These are phyloP conservation scores for Stenolophus ochropezus DNA, from an alignment of 2,888 invertebrate genomes.

Conservation along the genomic window DNA sequence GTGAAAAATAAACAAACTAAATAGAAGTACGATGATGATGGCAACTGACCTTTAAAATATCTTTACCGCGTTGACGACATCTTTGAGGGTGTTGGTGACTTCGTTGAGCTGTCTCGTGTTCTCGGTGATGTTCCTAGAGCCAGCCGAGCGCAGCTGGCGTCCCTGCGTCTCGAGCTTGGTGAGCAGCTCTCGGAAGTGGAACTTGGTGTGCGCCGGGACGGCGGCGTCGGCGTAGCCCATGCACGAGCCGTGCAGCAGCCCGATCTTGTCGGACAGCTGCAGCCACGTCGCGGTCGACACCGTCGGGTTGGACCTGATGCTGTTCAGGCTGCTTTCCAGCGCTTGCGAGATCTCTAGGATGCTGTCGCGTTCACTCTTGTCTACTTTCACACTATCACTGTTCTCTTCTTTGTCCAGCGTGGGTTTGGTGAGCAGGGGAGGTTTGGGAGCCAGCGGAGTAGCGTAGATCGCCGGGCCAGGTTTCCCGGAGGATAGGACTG, in stretches of 20 bases:
- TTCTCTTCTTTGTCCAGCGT: slow-evolving; percentile 72
- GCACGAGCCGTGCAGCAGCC: slow-evolving; percentile 88
- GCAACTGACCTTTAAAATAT: slow-evolving; percentile 49
- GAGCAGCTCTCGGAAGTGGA: slow-evolving; percentile 87
- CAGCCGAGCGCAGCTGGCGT: slow-evolving; percentile 80
- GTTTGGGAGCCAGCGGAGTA: slow-evolving; percentile 79
- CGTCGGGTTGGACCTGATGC: slow-evolving; percentile 75
- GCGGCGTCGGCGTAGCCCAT: slow-evolving; percentile 87
- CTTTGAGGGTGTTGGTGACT: slow-evolving; percentile 82
- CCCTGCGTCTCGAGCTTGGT: slow-evolving; percentile 83
- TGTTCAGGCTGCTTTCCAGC: slow-evolving; percentile 79
- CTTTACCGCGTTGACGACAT: slow-evolving; percentile 83
- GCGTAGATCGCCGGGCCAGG: slow-evolving; percentile 83
- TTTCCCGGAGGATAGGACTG: slow-evolving; percentile 73
- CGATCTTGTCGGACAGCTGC: slow-evolving; percentile 87
- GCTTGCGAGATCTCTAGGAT: slow-evolving; percentile 81
- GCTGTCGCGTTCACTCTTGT: slow-evolving; percentile 73
- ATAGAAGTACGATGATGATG: slow-evolving; percentile 1
- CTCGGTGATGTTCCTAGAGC: slow-evolving; percentile 82
- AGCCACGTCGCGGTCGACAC: slow-evolving; percentile 83
- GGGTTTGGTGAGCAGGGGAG: slow-evolving; percentile 75
- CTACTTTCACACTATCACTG: slow-evolving; percentile 67
- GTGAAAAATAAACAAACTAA: slow-evolving; percentile 48
- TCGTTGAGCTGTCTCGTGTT: slow-evolving; percentile 82
- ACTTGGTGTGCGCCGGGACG: slow-evolving; percentile 90